Conservation (phyloP, 2,888 invertebrate species). For the Liposcelis brunnea region DNA sequence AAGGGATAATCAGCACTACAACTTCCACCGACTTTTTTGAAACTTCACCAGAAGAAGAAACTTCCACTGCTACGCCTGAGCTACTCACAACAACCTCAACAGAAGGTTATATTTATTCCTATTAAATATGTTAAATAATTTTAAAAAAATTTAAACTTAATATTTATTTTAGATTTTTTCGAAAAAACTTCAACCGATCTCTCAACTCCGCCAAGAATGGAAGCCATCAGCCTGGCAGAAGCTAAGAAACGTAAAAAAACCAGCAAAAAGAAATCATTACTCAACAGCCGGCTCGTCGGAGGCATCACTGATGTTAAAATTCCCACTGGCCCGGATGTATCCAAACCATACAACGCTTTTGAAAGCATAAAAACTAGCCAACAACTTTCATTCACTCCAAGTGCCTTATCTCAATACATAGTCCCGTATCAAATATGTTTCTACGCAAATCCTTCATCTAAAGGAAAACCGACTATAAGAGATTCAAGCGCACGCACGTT, state of each 20-base stretch:
- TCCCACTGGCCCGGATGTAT: not conserved
- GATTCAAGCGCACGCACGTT: not conserved
- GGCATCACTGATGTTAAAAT: not conserved
- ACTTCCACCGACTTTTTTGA: no score
- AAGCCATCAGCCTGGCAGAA: not conserved
- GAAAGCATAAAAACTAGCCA: not conserved
- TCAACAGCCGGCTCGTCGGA: not conserved
- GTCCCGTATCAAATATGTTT: conserved; percentile 4
- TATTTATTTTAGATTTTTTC: no score
- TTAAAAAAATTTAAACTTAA: no score
- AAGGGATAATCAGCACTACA: no score
- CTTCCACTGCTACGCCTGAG: no score
- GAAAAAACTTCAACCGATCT: no score
- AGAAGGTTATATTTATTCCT: no score
- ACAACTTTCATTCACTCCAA: not conserved
- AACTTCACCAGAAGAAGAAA: no score
- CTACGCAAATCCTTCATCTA: not conserved
- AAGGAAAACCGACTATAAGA: not conserved
- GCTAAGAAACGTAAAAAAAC: not conserved
- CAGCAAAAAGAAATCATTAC: not conserved
- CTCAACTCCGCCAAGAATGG: no score
- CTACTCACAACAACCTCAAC: no score
- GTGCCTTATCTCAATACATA: not conserved
- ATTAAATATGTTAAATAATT: no score
- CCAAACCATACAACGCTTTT: not conserved